Conservation (phyloP, 2,113 vertebrate species). For the Phyllopteryx taeniolatus region DNA sequence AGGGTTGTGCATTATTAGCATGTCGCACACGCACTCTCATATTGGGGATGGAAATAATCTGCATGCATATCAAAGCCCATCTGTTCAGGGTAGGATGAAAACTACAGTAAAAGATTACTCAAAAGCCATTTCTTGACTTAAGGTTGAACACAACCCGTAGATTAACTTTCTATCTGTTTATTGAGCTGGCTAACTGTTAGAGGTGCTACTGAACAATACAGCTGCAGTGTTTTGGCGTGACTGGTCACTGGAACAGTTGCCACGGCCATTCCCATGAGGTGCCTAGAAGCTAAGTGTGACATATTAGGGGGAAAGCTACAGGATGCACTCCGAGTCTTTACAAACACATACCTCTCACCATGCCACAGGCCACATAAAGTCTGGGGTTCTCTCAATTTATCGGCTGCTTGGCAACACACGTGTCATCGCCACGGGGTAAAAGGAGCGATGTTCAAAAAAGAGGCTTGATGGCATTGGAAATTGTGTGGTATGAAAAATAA, state of each 20-base stretch:
- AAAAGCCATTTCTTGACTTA: neutral
- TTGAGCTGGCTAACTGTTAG: neutral
- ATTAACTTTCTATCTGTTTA: neutral
- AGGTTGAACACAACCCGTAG: neutral
- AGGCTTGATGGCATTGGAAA: neutral
- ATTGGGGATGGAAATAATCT: neutral
- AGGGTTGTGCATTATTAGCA: neutral
- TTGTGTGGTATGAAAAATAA: neutral
- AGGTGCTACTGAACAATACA: slow-evolving; percentile 15
- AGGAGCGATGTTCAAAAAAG: slow-evolving; percentile 5
- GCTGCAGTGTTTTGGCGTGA: slow-evolving; percentile 26
- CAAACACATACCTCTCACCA: slow-evolving; percentile 12
- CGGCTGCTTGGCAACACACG: slow-evolving; percentile 21
- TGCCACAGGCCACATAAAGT: slow-evolving; percentile 19
- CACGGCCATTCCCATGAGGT: slow-evolving; percentile 12
- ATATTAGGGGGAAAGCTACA: neutral
- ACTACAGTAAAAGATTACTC: neutral
- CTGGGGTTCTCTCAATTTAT: slow-evolving; percentile 22
- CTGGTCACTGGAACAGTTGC: slow-evolving; percentile 39
- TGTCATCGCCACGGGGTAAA: slow-evolving; percentile 19
- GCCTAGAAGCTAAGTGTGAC: slow-evolving; percentile 15
- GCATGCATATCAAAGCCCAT: neutral
- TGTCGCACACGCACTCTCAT: neutral
- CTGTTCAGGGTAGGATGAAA: neutral
- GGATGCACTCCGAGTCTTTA: slow-evolving; percentile 7